Conservation (phyloP, 2,888 invertebrate genomes). For the Xestia xanthographa region DNA sequence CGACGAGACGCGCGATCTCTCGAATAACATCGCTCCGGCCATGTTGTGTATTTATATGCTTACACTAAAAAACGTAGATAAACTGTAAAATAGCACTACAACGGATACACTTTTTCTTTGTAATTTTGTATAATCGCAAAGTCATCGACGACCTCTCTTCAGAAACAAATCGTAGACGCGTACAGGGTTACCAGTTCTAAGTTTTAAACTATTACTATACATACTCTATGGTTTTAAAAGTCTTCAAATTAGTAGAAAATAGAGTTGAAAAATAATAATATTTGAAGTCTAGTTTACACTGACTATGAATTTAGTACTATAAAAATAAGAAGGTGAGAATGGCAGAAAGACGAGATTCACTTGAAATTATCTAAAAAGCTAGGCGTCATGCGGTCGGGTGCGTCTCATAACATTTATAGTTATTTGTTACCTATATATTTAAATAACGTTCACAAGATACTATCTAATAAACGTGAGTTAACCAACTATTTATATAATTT, state of each 20-base stretch:
- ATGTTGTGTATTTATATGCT: slow-evolving; percentile 91
- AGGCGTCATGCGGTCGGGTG: background rate
- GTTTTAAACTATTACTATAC: background rate
- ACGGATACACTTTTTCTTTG: slow-evolving; percentile 88
- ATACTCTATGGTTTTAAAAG: slow-evolving; percentile 16
- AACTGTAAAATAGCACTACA: slow-evolving; percentile 84
- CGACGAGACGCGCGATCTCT: slow-evolving; percentile 94
- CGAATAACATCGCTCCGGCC: slow-evolving; percentile 98
- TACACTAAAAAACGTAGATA: slow-evolving; percentile 84
- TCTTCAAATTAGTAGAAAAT: slow-evolving; percentile 42
- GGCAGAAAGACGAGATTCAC: background rate
- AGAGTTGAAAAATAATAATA: background rate
- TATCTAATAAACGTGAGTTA: no score
- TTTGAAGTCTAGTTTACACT: background rate
- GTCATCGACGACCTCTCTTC: slow-evolving; percentile 90
- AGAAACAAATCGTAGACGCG: slow-evolving; percentile 85
- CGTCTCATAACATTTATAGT: no score
- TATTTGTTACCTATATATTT: no score
- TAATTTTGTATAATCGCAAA: slow-evolving; percentile 90
- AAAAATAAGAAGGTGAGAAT: background rate
- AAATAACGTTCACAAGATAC: no score
- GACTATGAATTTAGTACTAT: background rate
- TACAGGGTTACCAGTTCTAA: slow-evolving; percentile 77
- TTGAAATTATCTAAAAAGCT: background rate
- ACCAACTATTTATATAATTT: no score